Percentiles rank a stretch among this genome's conserved stretches.
Evolutionary conservation across 2,888 invertebrate species (phyloP).

Genomic region (Cordilura impudica): DNA sequence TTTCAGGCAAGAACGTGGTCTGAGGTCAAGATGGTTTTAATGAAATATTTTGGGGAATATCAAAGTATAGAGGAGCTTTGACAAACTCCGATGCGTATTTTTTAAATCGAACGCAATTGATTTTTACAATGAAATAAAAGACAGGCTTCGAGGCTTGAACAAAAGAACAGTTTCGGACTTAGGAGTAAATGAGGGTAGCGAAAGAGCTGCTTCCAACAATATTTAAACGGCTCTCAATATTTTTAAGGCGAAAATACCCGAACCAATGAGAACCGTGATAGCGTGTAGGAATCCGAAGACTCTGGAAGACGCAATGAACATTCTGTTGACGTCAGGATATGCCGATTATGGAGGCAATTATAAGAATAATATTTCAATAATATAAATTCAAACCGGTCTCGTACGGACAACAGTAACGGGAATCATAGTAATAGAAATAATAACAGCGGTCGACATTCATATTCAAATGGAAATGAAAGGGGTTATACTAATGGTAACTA

Average conservation of each 20-base stretch:
- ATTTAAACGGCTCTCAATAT: background rate
- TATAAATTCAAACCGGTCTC: background rate
- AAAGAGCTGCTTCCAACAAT: background rate
- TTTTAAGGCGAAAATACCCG: slow-evolving; percentile 1
- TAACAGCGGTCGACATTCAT: too few relatives aligned
- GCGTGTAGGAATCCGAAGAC: background rate
- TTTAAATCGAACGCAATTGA: too few relatives aligned
- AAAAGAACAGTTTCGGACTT: background rate
- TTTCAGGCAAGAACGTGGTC: slow-evolving; percentile 4
- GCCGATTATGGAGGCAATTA: background rate
- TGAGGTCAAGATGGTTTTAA: background rate
- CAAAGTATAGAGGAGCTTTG: background rate
- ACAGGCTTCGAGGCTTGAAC: background rate
- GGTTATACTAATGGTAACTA: background rate
- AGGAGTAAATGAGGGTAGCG: background rate
- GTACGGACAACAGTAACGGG: background rate
- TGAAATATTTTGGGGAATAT: slow-evolving; percentile 6
- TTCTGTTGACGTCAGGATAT: slow-evolving; percentile 13
- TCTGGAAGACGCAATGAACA: slow-evolving; percentile 10
- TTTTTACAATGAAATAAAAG: background rate
- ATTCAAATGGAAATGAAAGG: too few relatives aligned
- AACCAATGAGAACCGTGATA: slow-evolving; percentile 10
- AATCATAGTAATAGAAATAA: too few relatives aligned
- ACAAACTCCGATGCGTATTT: too few relatives aligned
- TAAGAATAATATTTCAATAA: background rate